Evolutionary conservation across 1,140 invertebrate species (phyloP), one percentile per base, ranked within the genome.

Genomic region (Saccostrea glomerata): DNA sequence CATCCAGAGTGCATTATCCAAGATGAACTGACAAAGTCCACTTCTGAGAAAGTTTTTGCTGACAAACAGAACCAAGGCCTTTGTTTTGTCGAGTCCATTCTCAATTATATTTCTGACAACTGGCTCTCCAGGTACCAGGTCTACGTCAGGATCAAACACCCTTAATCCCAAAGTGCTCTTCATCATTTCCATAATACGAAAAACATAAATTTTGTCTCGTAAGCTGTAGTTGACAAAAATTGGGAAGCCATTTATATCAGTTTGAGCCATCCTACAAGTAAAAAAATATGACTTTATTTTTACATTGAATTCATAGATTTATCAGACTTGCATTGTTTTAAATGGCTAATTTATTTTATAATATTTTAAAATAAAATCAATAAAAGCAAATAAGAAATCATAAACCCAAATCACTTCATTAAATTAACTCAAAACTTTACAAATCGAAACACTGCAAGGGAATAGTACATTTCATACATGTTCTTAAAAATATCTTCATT

Each of bases 21-120:
- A 17, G n/a, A 82, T 15, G 47, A 47, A 88, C 11, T 25, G 17
- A 63, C 87, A 88, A 0, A 40, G 9, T 17, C 54, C 54, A 85
- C 66, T 63, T 17, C 55, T 30, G 2, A 88, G 55, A 63, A 85
- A 88, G 58, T 82, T 73, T 17, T 88, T 88, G 36, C 84, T 88
- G 6, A 88, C 86, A 77, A 88, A 88, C 20, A 88, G 25, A 0
- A 88, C 17, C 15, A 73, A 77, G 12, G 85, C 40, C 25, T 86
- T 88, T 3, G 87, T 86, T 60, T 63, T 60, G n/a, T 85, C 87
- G 11, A 88, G 40, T 23, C 87, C 87, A 17, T 60, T 55, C 58
- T 88, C 87, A 17, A 88, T 40, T 4, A 85, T 36, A 6, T 36
- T 30, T 30, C 84, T 54, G 3, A 88, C 17, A n/a, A 82, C 3